These are phyloP conservation scores for Varecia variegata DNA, from an alignment of 2,797 vertebrate genomes.

Conservation along the genomic window DNA sequence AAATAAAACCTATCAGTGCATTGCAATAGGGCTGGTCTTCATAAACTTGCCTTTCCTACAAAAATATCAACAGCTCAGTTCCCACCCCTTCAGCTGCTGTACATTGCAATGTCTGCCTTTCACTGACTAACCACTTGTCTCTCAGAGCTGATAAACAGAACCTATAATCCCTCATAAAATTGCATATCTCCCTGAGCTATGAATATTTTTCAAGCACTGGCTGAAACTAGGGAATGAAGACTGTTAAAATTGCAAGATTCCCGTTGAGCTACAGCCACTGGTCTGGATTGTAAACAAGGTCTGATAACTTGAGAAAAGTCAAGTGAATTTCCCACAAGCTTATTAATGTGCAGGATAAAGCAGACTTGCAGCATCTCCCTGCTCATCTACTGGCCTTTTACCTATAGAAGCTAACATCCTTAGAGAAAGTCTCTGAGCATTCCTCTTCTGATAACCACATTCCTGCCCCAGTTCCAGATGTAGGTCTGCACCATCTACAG, in stretches of 20 bases:
- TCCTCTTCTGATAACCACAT: not conserved
- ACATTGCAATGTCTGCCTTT: constrained; percentile 26
- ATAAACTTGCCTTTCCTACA: constrained; percentile 44
- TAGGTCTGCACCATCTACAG: not conserved
- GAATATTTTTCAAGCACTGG: constrained; percentile 50
- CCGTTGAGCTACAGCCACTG: not conserved
- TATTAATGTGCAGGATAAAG: not conserved
- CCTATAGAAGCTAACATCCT: not conserved
- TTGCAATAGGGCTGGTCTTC: constrained; percentile 26
- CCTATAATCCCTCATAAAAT: constrained; percentile 57
- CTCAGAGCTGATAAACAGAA: constrained; percentile 35
- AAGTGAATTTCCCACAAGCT: not conserved
- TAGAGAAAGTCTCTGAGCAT: not conserved
- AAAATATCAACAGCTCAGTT: constrained; percentile 41
- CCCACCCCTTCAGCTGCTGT: not conserved
- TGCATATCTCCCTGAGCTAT: constrained; percentile 16
- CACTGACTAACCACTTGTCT: constrained; percentile 33
- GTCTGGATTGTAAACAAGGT: constrained; percentile 5
- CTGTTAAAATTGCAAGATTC: constrained; percentile 37
- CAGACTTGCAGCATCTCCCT: not conserved
- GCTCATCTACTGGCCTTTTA: not conserved
- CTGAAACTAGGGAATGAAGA: constrained; percentile 36
- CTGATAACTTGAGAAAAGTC: not conserved
- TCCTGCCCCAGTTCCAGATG: not conserved
- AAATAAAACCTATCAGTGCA: constrained; percentile 68